Percentiles rank a stretch among this genome's conserved stretches.
Conservation (phyloP, 2,113 vertebrate genomes). For the Cottus gobio region DNA sequence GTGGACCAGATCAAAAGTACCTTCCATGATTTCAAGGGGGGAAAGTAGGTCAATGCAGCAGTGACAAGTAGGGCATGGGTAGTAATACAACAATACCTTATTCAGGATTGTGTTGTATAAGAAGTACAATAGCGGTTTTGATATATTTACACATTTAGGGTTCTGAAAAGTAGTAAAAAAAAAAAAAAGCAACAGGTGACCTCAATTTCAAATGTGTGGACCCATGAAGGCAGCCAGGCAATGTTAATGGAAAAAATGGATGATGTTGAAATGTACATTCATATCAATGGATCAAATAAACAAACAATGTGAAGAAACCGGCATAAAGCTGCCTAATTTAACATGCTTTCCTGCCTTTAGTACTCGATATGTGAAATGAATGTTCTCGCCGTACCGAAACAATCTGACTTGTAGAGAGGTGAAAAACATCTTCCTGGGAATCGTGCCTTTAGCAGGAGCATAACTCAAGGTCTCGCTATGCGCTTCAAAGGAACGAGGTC, state of each 20-base stretch:
- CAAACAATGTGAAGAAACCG: not conserved
- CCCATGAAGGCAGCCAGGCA: not conserved
- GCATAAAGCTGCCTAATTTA: not conserved
- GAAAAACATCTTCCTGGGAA: not conserved
- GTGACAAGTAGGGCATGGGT: not conserved
- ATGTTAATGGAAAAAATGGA: not conserved
- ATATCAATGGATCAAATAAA: not conserved
- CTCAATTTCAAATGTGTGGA: not conserved
- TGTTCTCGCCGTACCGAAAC: not conserved
- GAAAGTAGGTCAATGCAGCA: slow-evolving; percentile 1
- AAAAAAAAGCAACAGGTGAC: not conserved
- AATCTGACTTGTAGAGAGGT: not conserved
- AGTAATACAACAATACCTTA: not conserved
- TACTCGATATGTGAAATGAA: not conserved
- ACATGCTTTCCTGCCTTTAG: not conserved
- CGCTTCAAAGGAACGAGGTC: slow-evolving; percentile 3
- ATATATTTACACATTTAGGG: not conserved
- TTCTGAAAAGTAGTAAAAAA: not conserved
- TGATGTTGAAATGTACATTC: not conserved
- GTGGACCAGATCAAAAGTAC: not conserved
- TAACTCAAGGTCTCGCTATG: not conserved
- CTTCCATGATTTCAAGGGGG: not conserved
- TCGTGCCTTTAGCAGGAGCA: not conserved
- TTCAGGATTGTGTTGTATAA: not conserved
- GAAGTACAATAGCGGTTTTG: not conserved